Evolutionary conservation across 2,113 vertebrate species (phyloP), one percentile per base, ranked within the genome.

Genomic region (Euleptes europaea): DNA sequence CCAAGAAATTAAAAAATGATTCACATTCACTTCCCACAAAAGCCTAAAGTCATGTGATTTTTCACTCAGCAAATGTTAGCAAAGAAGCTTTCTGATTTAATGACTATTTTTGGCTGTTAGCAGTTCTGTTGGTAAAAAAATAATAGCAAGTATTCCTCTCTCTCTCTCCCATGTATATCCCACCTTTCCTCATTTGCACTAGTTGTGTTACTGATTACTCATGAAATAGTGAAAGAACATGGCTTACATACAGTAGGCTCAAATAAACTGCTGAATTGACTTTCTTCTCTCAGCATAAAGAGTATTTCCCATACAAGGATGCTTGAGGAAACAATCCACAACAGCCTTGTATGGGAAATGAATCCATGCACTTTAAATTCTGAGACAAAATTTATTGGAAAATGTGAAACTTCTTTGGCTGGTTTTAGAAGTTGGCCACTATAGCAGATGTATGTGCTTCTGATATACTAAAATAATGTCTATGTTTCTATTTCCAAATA

Each of bases 401-500:
- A 49, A 85, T 1, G 1, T 14, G 38, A 76, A 67, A 5, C 17
- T 69, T 77, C 66, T 38, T 83, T 83, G 71, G 21, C 2, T 51
- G 63, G 28, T 72, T 87, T 65, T 2, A 78, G 67, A 79, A 3
- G 21, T 9, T 80, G 67, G 54, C 1, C 0, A 87, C 21, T 38
- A 26, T 49, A 89, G 67, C 14, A 89, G 38, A 51, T 1, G 0
- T 80, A 23, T 4, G 0, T 5, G 13, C 1, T 35, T 76, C 49
- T 35, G 60, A 84, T 78, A 26, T 4, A 84, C 42, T 79, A 86
- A 2, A 57, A 54, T 72, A 73, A 23, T 1, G 78, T 0, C 21
- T 0, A 0, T 12, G 85, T 28, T 0, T 0, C 10, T 86, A 1
- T 82, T 11, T 76, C 31, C 38, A 71, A 57, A 74, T 69, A 40